Percentiles rank a stretch among this genome's conserved stretches.
Conservation (phyloP, 2,797 vertebrate species). For the Mionectes olivaceus region DNA sequence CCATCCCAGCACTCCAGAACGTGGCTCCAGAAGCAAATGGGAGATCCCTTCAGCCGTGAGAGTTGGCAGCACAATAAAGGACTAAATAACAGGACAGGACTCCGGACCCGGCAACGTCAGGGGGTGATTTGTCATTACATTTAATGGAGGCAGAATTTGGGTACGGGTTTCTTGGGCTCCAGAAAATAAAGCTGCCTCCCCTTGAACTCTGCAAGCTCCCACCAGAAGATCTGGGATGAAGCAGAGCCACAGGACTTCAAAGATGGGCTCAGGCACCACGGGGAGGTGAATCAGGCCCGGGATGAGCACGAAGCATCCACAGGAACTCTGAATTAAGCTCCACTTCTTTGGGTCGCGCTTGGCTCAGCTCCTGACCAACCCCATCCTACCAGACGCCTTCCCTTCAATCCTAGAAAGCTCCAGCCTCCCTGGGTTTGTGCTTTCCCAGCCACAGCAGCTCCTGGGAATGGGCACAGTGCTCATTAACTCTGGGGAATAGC, state of each 20-base stretch:
- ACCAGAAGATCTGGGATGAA: not conserved
- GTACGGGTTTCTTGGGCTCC: not conserved
- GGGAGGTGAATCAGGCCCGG: not conserved
- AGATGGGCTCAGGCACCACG: not conserved
- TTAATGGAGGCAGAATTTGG: not conserved
- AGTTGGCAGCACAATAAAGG: conserved; percentile 30
- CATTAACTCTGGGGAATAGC: conserved; percentile 43
- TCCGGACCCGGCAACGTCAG: not conserved
- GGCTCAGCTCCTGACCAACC: conserved; percentile 19
- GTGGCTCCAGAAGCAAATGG: not conserved
- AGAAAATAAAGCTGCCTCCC: not conserved
- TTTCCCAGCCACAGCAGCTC: conserved; percentile 30
- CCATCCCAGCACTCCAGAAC: not conserved
- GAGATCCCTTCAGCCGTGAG: not conserved
- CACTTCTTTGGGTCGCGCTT: not conserved
- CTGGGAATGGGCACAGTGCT: conserved; percentile 41
- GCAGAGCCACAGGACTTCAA: not conserved
- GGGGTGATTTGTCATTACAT: not conserved
- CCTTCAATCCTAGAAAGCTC: conserved; percentile 57
- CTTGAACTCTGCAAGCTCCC: not conserved
- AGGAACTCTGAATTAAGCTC: not conserved
- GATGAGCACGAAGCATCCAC: not conserved
- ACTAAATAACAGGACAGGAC: conserved; percentile 8
- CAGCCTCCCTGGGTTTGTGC: conserved; percentile 3
- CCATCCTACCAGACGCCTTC: not conserved